Base-by-base conservation (phyloP, 2,797 vertebrate genomes). In the Pogonophryne albipinna region DNA sequence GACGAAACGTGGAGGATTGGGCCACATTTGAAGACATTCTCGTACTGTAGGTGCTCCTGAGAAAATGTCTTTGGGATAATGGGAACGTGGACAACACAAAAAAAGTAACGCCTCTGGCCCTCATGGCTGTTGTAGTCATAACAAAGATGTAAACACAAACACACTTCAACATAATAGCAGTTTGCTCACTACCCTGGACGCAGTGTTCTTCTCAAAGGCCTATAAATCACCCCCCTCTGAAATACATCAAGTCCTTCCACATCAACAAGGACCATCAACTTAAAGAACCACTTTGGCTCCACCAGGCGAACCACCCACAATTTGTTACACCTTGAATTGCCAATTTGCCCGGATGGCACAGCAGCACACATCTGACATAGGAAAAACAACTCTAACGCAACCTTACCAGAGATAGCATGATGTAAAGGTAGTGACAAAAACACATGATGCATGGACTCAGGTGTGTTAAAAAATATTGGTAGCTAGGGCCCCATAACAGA, bases 241-340 rank as follows among this genome's bases (percentile, higher is more conserved):
- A 76, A 79, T 45, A 56, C 62, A 74, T 61, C 61, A 67, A 56
- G 47, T 52, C 68, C 13, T 51, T 27, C 67, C 61, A 51, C 53
- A 75, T 55, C 52, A n/a, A 76, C 44, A 71, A 69, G 81, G 46
- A 67, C 49, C 31, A 63, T 51, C 45, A 58, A 49, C 53, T 68
- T 65, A 41, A 59, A 66, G 16, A 75, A 51, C 61, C 46, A 51
- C 60, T 80, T 58, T 19, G 57, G 31, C 59, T 73, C 53, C 53
- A 52, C n/a, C 3, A 27, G 56, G 17, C 49, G 50, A 72, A 71
- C 50, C 60, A 47, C 41, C 23, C 4, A 8, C 63, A 63, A 66
- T 86, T 66, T 68, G 15, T 83, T 68, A 57, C 13, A 12, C 19
- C 11, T 61, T 65, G 10, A 51, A 61, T 27, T 68, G 41, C 62